phyloP scores from a whole-genome alignment of 2,888 invertebrate genomes.

The Thumatha senex region DNA sequence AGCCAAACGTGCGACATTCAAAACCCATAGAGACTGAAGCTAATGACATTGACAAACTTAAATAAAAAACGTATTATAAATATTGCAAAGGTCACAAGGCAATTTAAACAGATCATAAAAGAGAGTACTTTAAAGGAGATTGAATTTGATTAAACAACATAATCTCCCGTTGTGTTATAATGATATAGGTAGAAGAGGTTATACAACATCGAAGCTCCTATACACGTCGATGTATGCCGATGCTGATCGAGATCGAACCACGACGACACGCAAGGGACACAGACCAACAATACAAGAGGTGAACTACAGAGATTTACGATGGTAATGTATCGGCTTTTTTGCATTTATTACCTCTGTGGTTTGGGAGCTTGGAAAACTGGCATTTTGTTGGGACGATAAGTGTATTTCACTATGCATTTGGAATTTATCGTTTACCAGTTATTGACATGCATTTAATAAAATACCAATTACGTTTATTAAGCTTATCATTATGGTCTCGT shows the following conservation, averaged over 20 bases:
- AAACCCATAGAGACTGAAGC: too few relatives aligned
- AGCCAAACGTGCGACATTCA: too few relatives aligned
- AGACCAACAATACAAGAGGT: conserved; percentile 47
- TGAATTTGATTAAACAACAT: conserved; percentile 45
- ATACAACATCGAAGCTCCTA: conserved; percentile 40
- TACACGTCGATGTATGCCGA: conserved; percentile 47
- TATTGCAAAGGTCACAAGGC: conserved; percentile 33
- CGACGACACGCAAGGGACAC: conserved; percentile 57
- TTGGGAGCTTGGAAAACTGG: conserved; percentile 12
- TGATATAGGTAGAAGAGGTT: conserved; percentile 48
- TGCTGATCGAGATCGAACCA: conserved; percentile 48
- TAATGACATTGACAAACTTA: too few relatives aligned
- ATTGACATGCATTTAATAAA: too few relatives aligned
- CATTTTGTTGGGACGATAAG: conserved; percentile 3
- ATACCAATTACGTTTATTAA: too few relatives aligned
- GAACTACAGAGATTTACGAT: conserved; percentile 33
- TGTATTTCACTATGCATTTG: neutral
- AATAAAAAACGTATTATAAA: conserved; percentile 10
- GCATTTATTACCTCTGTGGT: conserved; percentile 37
- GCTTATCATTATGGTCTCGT: too few relatives aligned
- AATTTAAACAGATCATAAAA: too few relatives aligned
- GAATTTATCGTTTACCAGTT: neutral
- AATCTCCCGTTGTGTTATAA: conserved; percentile 52
- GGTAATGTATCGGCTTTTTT: conserved; percentile 38
- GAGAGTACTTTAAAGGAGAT: conserved; percentile 37